These are phyloP conservation scores for Tinea pellionella DNA, from an alignment of 2,888 invertebrate species.

Conservation along the genomic window DNA sequence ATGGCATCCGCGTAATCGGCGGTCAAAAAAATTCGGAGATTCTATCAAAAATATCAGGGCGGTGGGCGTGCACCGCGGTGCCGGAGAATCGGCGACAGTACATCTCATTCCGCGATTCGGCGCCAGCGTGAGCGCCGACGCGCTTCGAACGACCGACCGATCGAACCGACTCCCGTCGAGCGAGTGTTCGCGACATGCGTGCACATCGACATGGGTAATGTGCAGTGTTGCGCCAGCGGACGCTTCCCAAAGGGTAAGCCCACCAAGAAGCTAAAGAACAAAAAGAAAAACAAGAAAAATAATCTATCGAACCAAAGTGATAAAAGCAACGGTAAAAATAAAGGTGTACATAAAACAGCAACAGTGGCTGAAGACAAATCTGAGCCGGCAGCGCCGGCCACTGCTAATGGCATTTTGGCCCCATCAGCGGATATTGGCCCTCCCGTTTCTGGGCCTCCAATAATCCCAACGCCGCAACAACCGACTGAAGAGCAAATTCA, in stretches of 20 bases:
- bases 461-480: neutral
- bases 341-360: constrained; percentile 40
- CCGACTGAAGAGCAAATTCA: neutral
- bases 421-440: neutral
- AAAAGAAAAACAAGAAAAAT: neutral
- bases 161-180: constrained; percentile 57
- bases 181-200: constrained; percentile 62
- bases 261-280: constrained; percentile 39
- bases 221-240: constrained; percentile 67
- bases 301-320: neutral
- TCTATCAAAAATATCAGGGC: constrained; percentile 37
- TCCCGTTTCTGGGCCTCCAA: neutral
- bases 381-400: constrained; percentile 40
- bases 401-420: neutral
- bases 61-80: constrained; percentile 40
- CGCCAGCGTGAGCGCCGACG: constrained; percentile 58
- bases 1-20: constrained; percentile 65
- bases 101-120: constrained; percentile 61
- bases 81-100: constrained; percentile 35
- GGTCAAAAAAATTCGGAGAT: constrained; percentile 31
- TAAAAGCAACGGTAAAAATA: constrained; percentile 36
- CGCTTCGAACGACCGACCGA: constrained; percentile 66
- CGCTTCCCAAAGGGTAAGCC: constrained; percentile 50
- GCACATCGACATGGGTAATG: constrained; percentile 64
- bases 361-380: constrained; percentile 50